Base-by-base conservation (phyloP, 2,797 vertebrate species). In the Xiphorhynchus erythropygius region DNA sequence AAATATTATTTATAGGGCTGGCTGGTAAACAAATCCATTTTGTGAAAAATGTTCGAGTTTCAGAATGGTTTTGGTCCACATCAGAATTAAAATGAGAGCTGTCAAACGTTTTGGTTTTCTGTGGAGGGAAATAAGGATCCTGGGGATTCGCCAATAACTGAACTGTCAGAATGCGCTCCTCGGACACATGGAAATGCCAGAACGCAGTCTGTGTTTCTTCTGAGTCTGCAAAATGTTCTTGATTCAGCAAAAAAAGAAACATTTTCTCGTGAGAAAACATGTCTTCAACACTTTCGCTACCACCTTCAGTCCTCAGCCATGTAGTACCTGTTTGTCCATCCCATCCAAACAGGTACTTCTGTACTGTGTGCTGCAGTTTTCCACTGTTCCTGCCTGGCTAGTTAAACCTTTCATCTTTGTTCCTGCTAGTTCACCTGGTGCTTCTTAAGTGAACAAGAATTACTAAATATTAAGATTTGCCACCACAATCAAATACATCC, bases 21-120 rank as follows among this genome's bases (percentile, higher is more conserved):
- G 55, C 82, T 92, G 70, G 74, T 95, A 95, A 96, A 94, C 83
- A 95, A 95, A 93, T 46, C 18, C 70, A 46, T 76, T 89, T 57
- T 65, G 37, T 84, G 77, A 87, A 94, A 91, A 87, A 75, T 0
- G 18, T 68, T 65, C 24, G 33, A 47, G 52, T 76, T 94, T 90
- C 89, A 91, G 67, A 90, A 90, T 47, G 89, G 75, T 78, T 94
- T 93, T 55, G 39, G 73, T 75, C 75, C 73, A 64, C 30, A 62
- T 81, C 64, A 71, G 73, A 89, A 93, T 41, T 62, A 93, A 94
- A 93, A 87, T 60, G n/a, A 74, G 80, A 92, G 32, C 59, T 89
- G 85, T 79, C 90, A 86, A 73, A 41, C 5, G 50, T 83, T 32
- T 71, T 0, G 27, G 25, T 33, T 1, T 67, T 68, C 60, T 47